Conservation (phyloP, 1,140 invertebrate species). For the Nasonia longicornis region DNA sequence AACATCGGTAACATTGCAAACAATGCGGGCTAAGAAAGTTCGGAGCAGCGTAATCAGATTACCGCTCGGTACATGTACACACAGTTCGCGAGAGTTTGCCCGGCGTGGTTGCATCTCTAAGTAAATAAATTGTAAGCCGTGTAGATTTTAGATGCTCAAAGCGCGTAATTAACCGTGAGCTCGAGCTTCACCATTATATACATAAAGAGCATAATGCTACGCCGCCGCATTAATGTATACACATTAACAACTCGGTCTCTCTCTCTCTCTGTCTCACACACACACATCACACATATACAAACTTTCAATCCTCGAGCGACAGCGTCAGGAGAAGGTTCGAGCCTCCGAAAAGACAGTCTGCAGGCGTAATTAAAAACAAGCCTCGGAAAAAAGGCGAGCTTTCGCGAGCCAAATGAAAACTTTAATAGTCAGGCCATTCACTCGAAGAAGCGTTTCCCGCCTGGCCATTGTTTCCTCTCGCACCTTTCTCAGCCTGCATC, state of each 20-base stretch:
- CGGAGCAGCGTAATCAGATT: slow-evolving; percentile 7
- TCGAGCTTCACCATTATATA: not conserved
- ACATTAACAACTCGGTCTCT: not conserved
- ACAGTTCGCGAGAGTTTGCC: not conserved
- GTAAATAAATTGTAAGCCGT: slow-evolving; percentile 4
- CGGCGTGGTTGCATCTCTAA: not conserved
- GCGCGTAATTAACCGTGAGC: not conserved
- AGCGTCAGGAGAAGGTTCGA: not conserved
- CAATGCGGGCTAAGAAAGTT: not conserved
- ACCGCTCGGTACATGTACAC: not conserved
- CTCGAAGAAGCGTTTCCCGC: not conserved
- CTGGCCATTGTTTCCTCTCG: slow-evolving; percentile 16
- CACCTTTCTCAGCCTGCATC: not conserved
- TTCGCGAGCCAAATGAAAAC: slow-evolving; percentile 27
- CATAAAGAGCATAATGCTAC: not conserved
- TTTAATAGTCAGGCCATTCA: slow-evolving; percentile 33
- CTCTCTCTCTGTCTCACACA: too few species aligned
- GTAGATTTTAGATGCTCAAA: not conserved
- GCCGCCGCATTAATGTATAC: not conserved
- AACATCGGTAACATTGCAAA: not conserved
- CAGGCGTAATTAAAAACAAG: not conserved
- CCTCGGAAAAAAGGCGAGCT: not conserved
- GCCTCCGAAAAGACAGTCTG: not conserved
- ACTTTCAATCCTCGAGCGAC: not conserved
- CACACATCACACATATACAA: too few species aligned